Evolutionary conservation across 2,113 vertebrate genomes (phyloP), one percentile per base, ranked within the genome.

Genomic region (Propithecus coquereli): DNA sequence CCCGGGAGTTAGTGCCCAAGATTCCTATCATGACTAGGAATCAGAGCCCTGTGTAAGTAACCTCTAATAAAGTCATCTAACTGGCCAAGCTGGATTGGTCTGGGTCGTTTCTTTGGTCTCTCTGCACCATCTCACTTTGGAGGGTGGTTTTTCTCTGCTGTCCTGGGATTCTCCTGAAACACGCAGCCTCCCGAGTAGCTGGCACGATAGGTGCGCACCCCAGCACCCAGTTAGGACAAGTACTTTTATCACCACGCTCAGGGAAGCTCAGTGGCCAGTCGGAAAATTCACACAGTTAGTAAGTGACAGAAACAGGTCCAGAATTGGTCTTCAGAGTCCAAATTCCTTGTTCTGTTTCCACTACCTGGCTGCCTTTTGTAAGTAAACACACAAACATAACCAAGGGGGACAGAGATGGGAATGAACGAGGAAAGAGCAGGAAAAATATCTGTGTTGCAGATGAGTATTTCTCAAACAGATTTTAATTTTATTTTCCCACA

Each of bases 401-500:
- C 9, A n/a, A 25, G 14, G 34, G 27, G 43, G 8, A 37, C 18
- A 90, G 17, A 90, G 45, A 80, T 27, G 45, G 37, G 32, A 85
- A 20, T 47, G 40, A 84, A 89, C 5, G 65, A 96, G 86, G 2
- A 93, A 2, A 54, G 27, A 40, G 91, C 10, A 52, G 40, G 74
- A 88, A 25, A 77, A 96, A 97, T 93, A 89, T n/a, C 13, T 65
- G 20, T 77, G 5, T 79, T 95, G 59, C 3, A 92, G 11, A 45
- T 79, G 32, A 87, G 25, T 66, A 81, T 40, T 87, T 90, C 90
- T 81, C 57, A 57, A 71, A 43, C 37, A 57, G 10, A 86, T 74
- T 94, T 93, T 85, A 82, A 77, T 83, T 94, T 83, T 81, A 54
- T n/a, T 83, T 94, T 93, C 95, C 54, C 90, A 91, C 54, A 96